Conservation (phyloP, 2,888 invertebrate species). For the Omphaloscelis lunosa region DNA sequence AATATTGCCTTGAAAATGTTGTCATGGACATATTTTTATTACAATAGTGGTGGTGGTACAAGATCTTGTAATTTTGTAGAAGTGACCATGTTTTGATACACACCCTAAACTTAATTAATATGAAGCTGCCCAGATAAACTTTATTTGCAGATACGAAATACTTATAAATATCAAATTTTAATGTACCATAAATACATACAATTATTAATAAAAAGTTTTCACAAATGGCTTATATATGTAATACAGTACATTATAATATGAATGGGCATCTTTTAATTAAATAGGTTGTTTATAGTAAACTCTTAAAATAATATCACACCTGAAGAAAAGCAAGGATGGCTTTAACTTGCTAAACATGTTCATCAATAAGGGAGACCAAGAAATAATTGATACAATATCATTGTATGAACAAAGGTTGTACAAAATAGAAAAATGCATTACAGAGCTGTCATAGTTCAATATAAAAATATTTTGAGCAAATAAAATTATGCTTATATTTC, state of each 20-base stretch:
- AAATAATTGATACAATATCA: constrained; percentile 28
- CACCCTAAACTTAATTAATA: constrained; percentile 30
- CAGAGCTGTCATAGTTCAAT: constrained; percentile 62
- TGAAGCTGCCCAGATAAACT: constrained; percentile 38
- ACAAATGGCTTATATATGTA: constrained; percentile 21
- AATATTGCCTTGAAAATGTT: constrained; percentile 58
- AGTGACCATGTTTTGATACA: constrained; percentile 35
- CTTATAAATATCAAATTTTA: constrained; percentile 18
- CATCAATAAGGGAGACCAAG: constrained; percentile 51
- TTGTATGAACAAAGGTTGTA: constrained; percentile 41
- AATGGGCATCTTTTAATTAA: constrained; percentile 59
- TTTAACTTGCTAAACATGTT: constrained; percentile 58
- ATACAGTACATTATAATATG: constrained; percentile 29
- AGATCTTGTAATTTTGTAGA: constrained; percentile 23
- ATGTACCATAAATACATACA: constrained; percentile 36
- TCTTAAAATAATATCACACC: constrained; percentile 71
- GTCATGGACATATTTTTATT: constrained; percentile 74
- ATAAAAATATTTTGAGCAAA: constrained; percentile 71
- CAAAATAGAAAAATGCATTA: constrained; percentile 57
- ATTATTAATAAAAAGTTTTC: constrained; percentile 25
- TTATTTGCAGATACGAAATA: constrained; percentile 9
- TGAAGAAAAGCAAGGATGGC: constrained; percentile 70
- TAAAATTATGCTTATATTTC: constrained; percentile 71
- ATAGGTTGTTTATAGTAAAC: constrained; percentile 58
- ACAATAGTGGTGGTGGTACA: constrained; percentile 37